Conservation (phyloP, 1,140 invertebrate species). For the Heliothis virescens region DNA sequence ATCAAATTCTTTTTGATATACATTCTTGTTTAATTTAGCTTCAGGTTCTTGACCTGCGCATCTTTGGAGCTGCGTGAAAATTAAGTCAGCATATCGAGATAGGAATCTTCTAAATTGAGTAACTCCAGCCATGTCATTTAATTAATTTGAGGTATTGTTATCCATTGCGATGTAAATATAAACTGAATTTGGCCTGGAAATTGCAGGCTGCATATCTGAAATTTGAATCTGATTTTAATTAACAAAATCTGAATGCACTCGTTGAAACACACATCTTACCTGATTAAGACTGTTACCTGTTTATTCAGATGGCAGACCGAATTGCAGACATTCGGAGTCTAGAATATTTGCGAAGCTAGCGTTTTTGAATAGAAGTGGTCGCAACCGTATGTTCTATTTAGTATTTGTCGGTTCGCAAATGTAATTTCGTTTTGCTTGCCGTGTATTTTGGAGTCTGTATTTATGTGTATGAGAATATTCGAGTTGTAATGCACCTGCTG, state of each 20-base stretch:
- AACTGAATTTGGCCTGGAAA: slow-evolving; percentile 6
- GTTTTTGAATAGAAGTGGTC: slow-evolving; percentile 44
- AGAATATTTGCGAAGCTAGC: slow-evolving; percentile 38
- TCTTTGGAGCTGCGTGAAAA: slow-evolving; percentile 26
- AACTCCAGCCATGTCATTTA: slow-evolving; percentile 42
- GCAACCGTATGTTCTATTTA: slow-evolving; percentile 41
- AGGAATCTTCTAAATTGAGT: slow-evolving; percentile 35
- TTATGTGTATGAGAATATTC: slow-evolving; percentile 31
- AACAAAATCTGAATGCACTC: slow-evolving; percentile 37
- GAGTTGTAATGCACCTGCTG: slow-evolving; percentile 17
- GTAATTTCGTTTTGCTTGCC: slow-evolving; percentile 38
- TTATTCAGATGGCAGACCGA: slow-evolving; percentile 44
- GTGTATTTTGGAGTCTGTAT: slow-evolving; percentile 26
- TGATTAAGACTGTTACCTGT: slow-evolving; percentile 41
- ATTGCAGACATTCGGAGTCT: slow-evolving; percentile 26
- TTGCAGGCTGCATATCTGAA: slow-evolving; percentile 25
- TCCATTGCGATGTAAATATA: slow-evolving; percentile 18
- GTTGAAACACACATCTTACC: slow-evolving; percentile 36
- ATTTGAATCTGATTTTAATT: slow-evolving; percentile 41
- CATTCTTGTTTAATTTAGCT: slow-evolving; percentile 24
- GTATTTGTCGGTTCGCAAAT: slow-evolving; percentile 23
- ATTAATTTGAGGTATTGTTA: slow-evolving; percentile 37
- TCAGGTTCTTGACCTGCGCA: slow-evolving; percentile 32
- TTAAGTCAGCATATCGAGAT: slow-evolving; percentile 37
- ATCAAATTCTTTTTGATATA: slow-evolving; percentile 23